Evolutionary conservation across 2,888 invertebrate genomes (phyloP).

Genomic region (Tryphoninae sp.): DNA sequence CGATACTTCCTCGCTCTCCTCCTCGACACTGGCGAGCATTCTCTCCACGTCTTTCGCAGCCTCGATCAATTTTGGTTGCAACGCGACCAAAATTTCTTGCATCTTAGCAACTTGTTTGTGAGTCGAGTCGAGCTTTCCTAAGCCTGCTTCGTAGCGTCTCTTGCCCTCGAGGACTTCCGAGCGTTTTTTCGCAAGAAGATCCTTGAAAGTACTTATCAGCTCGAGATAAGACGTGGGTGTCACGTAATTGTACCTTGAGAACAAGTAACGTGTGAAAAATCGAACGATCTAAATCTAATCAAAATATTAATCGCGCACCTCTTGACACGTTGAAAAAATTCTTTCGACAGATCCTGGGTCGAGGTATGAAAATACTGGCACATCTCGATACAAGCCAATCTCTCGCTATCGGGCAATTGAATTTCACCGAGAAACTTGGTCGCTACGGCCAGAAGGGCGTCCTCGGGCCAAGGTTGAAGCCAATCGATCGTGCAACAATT

Average conservation of each 20-base stretch:
- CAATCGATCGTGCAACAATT: slow-evolving; percentile 98
- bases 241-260: slow-evolving; percentile 87
- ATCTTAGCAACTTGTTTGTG: slow-evolving; percentile 91
- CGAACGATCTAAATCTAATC: neutral
- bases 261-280: neutral
- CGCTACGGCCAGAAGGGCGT: slow-evolving; percentile 94
- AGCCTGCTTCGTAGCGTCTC: slow-evolving; percentile 91
- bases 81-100: slow-evolving; percentile 91
- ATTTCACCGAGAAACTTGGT: slow-evolving; percentile 89
- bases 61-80: slow-evolving; percentile 93
- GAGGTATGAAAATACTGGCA: slow-evolving; percentile 95
- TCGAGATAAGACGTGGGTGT: slow-evolving; percentile 97
- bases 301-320: slow-evolving; percentile 79
- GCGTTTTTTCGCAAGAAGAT: slow-evolving; percentile 89
- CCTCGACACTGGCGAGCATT: slow-evolving; percentile 93
- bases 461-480: slow-evolving; percentile 98
- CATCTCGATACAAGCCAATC: slow-evolving; percentile 91
- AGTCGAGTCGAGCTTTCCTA: slow-evolving; percentile 93
- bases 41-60: slow-evolving; percentile 94
- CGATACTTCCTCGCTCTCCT: slow-evolving; percentile 93
- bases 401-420: slow-evolving; percentile 88
- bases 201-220: slow-evolving; percentile 94
- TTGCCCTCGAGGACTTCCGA: slow-evolving; percentile 86
- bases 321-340: slow-evolving; percentile 86
- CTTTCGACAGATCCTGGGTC: slow-evolving; percentile 87